Evolutionary conservation across 1,140 invertebrate genomes (phyloP).

Genomic region (Grapholita molesta): DNA sequence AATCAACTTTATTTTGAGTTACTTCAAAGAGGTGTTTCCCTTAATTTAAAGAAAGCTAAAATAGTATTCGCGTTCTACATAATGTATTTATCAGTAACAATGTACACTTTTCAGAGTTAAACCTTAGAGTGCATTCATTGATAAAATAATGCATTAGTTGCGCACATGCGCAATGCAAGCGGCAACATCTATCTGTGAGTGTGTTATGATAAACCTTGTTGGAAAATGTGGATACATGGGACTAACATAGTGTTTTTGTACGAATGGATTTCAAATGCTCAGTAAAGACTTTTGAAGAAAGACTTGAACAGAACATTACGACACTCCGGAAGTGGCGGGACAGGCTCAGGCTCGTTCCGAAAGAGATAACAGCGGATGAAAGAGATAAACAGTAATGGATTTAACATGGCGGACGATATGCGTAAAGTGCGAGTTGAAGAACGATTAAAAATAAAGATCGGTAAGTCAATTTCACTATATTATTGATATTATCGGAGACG

Average conservation of each 20-base stretch:
- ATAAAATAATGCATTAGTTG: constrained; percentile 51
- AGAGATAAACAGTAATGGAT: constrained; percentile 83
- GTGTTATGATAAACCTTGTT: constrained; percentile 31
- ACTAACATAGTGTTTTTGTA: constrained; percentile 36
- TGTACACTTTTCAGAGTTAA: constrained; percentile 18
- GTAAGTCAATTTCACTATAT: constrained; percentile 77
- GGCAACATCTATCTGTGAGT: constrained; percentile 40
- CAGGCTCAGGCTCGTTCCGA: constrained; percentile 75
- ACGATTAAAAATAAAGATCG: constrained; percentile 92
- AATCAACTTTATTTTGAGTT: constrained; percentile 45
- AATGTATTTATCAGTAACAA: not conserved
- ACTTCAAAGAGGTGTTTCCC: constrained; percentile 24
- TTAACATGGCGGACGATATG: constrained; percentile 91
- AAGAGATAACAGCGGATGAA: constrained; percentile 77
- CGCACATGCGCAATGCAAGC: constrained; percentile 69
- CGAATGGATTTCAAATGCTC: constrained; percentile 40
- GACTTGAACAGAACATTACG: constrained; percentile 74
- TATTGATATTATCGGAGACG: not conserved
- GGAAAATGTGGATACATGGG: constrained; percentile 33
- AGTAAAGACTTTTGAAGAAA: constrained; percentile 53
- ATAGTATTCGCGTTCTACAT: not conserved
- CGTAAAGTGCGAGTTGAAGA: constrained; percentile 91
- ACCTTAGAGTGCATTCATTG: constrained; percentile 62
- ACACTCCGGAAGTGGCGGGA: constrained; percentile 77
- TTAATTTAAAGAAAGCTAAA: not conserved